Evolutionary conservation across 2,113 vertebrate species (phyloP).

Genomic region (Ictalurus punctatus): DNA sequence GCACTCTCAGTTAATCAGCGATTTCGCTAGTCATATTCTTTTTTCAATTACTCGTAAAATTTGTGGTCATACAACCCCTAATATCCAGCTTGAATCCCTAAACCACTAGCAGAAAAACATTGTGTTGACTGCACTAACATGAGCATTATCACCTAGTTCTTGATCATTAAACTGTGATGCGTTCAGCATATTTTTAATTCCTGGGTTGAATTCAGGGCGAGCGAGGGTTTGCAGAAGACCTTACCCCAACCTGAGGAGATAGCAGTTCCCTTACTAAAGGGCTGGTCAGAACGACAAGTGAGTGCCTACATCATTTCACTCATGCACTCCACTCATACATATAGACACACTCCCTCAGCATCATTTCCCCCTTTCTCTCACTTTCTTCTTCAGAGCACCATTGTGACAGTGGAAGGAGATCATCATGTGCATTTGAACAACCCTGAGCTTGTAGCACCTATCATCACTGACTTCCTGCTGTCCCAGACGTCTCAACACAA

Average conservation of each 20-base stretch:
- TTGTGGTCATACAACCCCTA: background rate
- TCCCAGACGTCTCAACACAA: conserved; percentile 16
- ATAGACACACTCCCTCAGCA: conserved; percentile 12
- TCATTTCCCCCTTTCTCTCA: conserved; percentile 11
- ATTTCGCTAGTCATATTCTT: background rate
- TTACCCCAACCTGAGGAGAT: conserved; percentile 29
- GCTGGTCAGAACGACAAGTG: conserved; percentile 37
- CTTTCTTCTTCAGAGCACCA: conserved; percentile 51
- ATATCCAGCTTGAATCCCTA: background rate
- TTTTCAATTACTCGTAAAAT: background rate
- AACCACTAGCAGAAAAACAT: background rate
- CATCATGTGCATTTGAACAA: conserved; percentile 66
- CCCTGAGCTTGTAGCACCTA: conserved; percentile 54
- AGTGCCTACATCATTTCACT: background rate
- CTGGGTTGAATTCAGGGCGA: conserved; percentile 40
- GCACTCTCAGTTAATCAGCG: background rate
- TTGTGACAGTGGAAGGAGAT: conserved; percentile 56
- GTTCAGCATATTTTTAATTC: background rate
- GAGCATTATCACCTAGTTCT: background rate
- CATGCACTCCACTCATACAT: background rate
- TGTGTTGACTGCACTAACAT: background rate
- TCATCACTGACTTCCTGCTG: conserved; percentile 64
- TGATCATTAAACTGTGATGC: background rate
- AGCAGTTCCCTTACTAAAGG: background rate
- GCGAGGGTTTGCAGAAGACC: conserved; percentile 15